Conservation (phyloP, 2,888 invertebrate species). For the Lumbricus terrestris region DNA sequence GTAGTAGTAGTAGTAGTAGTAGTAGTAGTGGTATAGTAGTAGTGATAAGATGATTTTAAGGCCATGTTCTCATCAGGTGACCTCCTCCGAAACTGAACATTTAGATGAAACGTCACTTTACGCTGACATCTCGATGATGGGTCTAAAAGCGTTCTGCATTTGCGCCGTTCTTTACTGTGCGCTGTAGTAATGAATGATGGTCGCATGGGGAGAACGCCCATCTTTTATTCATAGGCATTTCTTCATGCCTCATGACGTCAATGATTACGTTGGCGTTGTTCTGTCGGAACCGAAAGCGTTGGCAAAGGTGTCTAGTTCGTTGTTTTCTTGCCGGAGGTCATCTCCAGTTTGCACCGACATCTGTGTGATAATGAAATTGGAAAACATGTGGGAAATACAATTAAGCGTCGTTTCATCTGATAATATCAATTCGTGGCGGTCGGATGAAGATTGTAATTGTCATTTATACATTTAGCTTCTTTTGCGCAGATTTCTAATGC, state of each 20-base stretch:
- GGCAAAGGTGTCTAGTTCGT: background rate
- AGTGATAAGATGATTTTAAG: too few relatives aligned
- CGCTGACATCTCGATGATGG: background rate
- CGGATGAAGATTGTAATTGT: too few relatives aligned
- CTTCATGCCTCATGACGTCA: background rate
- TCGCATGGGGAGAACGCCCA: background rate
- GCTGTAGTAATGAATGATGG: background rate
- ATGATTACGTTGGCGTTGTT: background rate
- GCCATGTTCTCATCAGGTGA: background rate
- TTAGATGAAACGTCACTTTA: background rate
- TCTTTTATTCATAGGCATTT: background rate
- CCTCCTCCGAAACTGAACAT: background rate
- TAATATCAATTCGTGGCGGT: background rate
- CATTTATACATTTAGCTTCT: too few relatives aligned
- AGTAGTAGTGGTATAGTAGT: too few relatives aligned
- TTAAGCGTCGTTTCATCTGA: background rate
- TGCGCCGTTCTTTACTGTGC: background rate
- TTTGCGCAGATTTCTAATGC: too few relatives aligned
- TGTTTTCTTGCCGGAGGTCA: background rate
- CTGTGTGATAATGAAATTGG: background rate
- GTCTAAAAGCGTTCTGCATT: background rate
- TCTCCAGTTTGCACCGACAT: background rate
- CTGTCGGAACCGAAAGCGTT: background rate
- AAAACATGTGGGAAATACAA: background rate
- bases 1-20: too few relatives aligned